Evolutionary conservation across 2,797 vertebrate species (phyloP), one percentile per base, ranked within the genome.

Genomic region (Coregonus ussuriensis): DNA sequence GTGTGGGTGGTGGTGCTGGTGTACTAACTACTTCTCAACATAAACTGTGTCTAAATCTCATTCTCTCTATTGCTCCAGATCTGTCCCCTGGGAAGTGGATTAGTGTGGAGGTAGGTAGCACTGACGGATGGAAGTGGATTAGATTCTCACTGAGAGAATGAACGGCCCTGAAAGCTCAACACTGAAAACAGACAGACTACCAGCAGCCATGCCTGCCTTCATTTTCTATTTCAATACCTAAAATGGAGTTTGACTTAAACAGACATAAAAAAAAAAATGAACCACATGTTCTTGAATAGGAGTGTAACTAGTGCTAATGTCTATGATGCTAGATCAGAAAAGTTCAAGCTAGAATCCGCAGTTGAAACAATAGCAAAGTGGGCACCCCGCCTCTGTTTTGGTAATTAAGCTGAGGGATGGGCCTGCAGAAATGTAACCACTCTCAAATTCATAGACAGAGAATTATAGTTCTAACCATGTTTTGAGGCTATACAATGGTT

Each of bases 51-150:
- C 62, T 41, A 93, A 94, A 93, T 83, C 88, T 87, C 92, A 93
- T 93, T 92, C 94, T 93, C 93, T 89, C 88, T 87, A 91, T 74
- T 93, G 93, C 95, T 94, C 94, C 94, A 94, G 92, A 95, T 95
- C 94, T 95, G 91, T 91, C 94, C 89, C 91, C 89, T 83, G 93
- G 93, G 94, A 93, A 93, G 93, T 91, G 86, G 79, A 82, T 90
- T 88, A 93, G 21, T 13, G 21, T 21, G 59, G 59, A 63, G 59
- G 25, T 63, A 93, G 91, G 90, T 91, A 92, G 89, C 93, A 94
- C 93, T 93, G 92, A 94, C 93, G 91, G 92, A 92, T 91, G 90
- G 93, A 93, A 92, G 87, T 88, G 92, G 93, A 94, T 94, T 95
- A 93, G 93, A 91, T 94, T 93, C 91, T 91, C 86, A 89, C 81